Evolutionary conservation across 2,113 vertebrate species (phyloP).

Genomic region (Sorex fumeus): DNA sequence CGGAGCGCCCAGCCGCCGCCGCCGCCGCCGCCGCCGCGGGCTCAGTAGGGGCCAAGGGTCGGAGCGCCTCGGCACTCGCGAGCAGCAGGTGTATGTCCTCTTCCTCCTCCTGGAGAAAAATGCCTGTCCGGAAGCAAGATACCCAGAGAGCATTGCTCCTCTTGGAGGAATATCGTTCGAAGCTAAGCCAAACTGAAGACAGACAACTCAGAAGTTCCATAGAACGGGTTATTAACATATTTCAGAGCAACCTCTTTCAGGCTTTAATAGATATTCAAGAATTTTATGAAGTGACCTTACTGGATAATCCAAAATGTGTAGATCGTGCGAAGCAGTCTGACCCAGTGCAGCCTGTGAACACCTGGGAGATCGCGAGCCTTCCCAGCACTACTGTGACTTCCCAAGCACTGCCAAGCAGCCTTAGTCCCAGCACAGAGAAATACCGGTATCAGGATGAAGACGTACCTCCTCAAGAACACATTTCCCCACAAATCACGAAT

Average conservation of each 20-base stretch:
- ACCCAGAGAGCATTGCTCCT: constrained; percentile 96
- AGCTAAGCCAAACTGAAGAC: constrained; percentile 95
- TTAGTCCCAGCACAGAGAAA: constrained; percentile 97
- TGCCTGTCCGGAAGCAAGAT: constrained; percentile 97
- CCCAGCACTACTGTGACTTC: constrained; percentile 96
- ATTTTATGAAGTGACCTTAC: constrained; percentile 99
- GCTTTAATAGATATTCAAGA: constrained; percentile 99
- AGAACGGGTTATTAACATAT: constrained; percentile 98
- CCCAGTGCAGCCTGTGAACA: constrained; percentile 92
- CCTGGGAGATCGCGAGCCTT: constrained; percentile 97
- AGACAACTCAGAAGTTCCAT: constrained; percentile 95
- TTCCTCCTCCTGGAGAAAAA: constrained; percentile 84
- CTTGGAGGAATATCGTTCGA: constrained; percentile 96
- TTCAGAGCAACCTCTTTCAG: constrained; percentile 99
- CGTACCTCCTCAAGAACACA: constrained; percentile 92
- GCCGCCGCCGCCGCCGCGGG: not conserved
- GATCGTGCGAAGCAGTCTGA: constrained; percentile 91
- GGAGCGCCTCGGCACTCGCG: not conserved
- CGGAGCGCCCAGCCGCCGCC: no score
- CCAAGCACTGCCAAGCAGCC: constrained; percentile 95
- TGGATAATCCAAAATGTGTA: constrained; percentile 95
- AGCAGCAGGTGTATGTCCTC: constrained; percentile 63
- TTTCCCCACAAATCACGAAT: constrained; percentile 93
- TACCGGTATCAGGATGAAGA: constrained; percentile 97
- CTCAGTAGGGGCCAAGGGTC: not conserved